Evolutionary conservation across 23 tunicate species (phyloP).

Genomic region (Corella eumyota): DNA sequence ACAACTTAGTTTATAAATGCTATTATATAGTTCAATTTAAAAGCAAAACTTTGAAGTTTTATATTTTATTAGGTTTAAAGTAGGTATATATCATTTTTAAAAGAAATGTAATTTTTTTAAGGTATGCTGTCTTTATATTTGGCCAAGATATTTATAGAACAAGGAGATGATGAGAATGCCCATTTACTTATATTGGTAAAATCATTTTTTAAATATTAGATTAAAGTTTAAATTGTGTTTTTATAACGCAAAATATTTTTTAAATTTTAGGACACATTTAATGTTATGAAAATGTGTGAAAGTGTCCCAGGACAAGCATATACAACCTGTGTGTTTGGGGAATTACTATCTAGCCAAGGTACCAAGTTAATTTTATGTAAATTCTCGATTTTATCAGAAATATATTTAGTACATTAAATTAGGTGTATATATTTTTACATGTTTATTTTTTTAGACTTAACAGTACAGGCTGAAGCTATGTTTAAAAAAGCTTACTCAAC

Average conservation of each 20-base stretch:
- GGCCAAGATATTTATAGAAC: constrained; percentile 4
- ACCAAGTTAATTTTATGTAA: background rate
- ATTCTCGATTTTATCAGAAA: background rate
- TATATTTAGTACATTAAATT: background rate
- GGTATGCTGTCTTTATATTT: constrained; percentile 16
- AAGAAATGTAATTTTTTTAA: constrained; percentile 3
- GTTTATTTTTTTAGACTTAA: background rate
- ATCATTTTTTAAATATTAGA: too few relatives aligned
- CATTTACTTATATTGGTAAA: constrained; percentile 18
- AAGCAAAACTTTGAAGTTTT: too few relatives aligned
- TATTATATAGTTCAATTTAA: too few relatives aligned
- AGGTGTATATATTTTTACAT: background rate
- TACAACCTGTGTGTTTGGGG: constrained; percentile 28
- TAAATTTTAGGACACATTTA: constrained; percentile 21
- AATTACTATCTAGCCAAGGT: constrained; percentile 22
- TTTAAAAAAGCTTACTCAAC: constrained; percentile 19
- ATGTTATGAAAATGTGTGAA: constrained; percentile 12
- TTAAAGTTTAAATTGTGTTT: background rate
- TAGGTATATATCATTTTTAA: too few relatives aligned
- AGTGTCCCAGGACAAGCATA: constrained; percentile 26
- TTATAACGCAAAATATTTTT: too few relatives aligned
- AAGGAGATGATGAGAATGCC: constrained; percentile 14
- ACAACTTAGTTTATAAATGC: too few relatives aligned
- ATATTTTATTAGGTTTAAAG: too few relatives aligned
- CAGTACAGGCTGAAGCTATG: constrained; percentile 43